Conservation (phyloP, 2,113 vertebrate species). For the Asarcornis scutulata region DNA sequence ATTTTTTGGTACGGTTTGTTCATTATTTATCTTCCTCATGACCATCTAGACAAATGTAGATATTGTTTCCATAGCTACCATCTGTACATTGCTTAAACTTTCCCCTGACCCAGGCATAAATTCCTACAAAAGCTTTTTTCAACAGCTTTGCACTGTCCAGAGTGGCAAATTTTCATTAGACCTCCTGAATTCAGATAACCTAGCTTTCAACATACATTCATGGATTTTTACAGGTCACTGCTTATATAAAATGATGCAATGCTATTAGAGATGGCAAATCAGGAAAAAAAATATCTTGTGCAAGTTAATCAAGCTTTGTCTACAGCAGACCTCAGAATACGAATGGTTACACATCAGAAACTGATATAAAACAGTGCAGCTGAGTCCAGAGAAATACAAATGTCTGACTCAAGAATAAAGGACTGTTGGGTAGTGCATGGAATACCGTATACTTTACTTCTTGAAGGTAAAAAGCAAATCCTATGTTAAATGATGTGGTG, state of each 20-base stretch:
- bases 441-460: not conserved
- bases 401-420: not conserved
- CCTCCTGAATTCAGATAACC: not conserved
- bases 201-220: not conserved
- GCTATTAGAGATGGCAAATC: not conserved
- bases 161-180: not conserved
- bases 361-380: not conserved
- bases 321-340: not conserved
- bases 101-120: not conserved
- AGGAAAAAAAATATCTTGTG: not conserved
- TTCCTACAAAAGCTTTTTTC: not conserved
- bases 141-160: not conserved
- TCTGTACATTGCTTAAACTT: not conserved
- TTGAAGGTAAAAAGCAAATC: not conserved
- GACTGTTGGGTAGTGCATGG: not conserved
- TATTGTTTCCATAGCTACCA: slow-evolving; percentile 49
- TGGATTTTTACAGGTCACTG: not conserved
- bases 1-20: not conserved
- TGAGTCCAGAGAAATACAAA: not conserved
- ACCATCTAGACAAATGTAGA: slow-evolving; percentile 9
- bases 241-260: not conserved
- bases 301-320: not conserved
- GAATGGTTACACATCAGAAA: not conserved
- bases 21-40: slow-evolving; percentile 10
- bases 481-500: not conserved